Evolutionary conservation across 1,140 invertebrate species (phyloP).

Genomic region (Drosophila elegans): DNA sequence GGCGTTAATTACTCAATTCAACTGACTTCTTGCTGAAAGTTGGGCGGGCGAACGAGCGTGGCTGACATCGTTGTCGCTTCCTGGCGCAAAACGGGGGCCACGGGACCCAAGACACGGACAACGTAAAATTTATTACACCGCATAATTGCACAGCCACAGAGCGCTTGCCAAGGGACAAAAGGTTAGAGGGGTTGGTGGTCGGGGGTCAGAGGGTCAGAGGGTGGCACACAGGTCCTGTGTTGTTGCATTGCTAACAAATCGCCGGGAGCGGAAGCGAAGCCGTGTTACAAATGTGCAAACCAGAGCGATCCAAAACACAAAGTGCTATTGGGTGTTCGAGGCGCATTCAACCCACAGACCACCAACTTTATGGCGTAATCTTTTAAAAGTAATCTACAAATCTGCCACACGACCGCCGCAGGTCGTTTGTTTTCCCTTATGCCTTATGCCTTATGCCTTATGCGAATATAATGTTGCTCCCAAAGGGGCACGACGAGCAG

Average conservation of each 20-base stretch:
- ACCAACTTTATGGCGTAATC: conserved; percentile 81
- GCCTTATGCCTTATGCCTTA: conserved; percentile 61
- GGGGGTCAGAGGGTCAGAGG: background rate
- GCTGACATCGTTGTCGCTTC: conserved; percentile 54
- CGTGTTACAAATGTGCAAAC: conserved; percentile 82
- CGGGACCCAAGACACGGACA: conserved; percentile 58
- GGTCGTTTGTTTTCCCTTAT: conserved; percentile 72
- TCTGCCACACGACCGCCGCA: conserved; percentile 77
- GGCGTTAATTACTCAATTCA: conserved; percentile 80
- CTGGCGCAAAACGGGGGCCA: conserved; percentile 5
- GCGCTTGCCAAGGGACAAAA: conserved; percentile 32
- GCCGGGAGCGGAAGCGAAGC: conserved; percentile 73
- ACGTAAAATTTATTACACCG: conserved; percentile 81
- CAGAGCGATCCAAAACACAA: conserved; percentile 49
- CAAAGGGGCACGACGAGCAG: too few species aligned
- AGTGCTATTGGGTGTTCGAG: background rate
- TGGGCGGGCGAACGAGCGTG: conserved; percentile 46
- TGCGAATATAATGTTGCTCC: conserved; percentile 64
- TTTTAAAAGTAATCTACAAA: conserved; percentile 83
- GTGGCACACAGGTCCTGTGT: conserved; percentile 32
- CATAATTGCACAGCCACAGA: conserved; percentile 82
- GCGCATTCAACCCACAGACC: conserved; percentile 32
- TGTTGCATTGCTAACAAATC: conserved; percentile 82
- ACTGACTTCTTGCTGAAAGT: conserved; percentile 65
- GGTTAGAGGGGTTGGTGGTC: conserved; percentile 6